Evolutionary conservation across 2,888 invertebrate species (phyloP).

Genomic region (Agrypnus murinus): DNA sequence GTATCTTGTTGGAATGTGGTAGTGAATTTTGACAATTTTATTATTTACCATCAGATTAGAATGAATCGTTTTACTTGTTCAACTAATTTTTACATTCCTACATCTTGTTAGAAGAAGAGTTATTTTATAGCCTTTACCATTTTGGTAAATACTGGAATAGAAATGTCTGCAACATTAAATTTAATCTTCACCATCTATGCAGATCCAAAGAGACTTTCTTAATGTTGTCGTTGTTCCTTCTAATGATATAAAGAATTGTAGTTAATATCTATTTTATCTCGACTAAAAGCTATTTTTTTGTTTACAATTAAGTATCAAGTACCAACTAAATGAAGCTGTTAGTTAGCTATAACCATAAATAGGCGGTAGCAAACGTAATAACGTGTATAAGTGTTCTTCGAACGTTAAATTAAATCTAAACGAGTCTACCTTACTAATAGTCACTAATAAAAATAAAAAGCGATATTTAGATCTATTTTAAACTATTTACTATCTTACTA

Average conservation of each 20-base stretch:
- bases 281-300: not conserved
- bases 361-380: not conserved
- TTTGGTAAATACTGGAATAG: not conserved
- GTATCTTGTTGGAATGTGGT: conserved; percentile 18
- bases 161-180: too few relatives aligned
- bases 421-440: conserved; percentile 2
- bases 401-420: not conserved
- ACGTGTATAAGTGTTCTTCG: not conserved
- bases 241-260: not conserved
- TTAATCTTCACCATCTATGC: too few relatives aligned
- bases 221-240: too few relatives aligned
- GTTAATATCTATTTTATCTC: conserved; percentile 4
- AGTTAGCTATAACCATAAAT: conserved; percentile 1
- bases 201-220: too few relatives aligned
- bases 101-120: conserved; percentile 1
- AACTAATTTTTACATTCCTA: not conserved
- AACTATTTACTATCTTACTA: conserved; percentile 33
- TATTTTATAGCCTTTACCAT: conserved; percentile 1
- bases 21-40: conserved; percentile 11
- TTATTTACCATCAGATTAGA: not conserved
- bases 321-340: not conserved
- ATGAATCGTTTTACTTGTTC: not conserved
- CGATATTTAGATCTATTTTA: conserved; percentile 3
- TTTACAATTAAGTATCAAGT: not conserved
- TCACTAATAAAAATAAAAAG: conserved; percentile 1